Base-by-base conservation (phyloP, 2,888 invertebrate species). In the Pinctada fucata region DNA sequence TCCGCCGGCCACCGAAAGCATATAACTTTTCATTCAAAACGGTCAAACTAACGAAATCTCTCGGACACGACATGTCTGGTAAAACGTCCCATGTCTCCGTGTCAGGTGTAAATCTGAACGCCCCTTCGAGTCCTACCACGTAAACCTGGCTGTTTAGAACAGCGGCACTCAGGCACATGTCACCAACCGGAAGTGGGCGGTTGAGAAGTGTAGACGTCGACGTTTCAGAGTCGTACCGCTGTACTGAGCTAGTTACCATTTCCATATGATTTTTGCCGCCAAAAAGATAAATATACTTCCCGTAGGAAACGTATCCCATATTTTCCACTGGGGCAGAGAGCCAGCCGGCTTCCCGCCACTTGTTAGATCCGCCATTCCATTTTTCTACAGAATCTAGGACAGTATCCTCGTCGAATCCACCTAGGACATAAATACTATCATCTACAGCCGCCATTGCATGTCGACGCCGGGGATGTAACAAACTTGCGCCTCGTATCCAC, bases 261-360 rank as follows among this genome's bases (percentile, higher is more conserved):
- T 90, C 90, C 51, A 89, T 89, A 79, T 88, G 87, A 80, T 89
- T 90, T 79, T 90, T 90, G 4, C 90, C 90, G 3, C 90, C 90
- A 83, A 90, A 89, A 48, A 90, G 80, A 79, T 87, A 90, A 64
- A 90, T 88, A 74, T 84, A 83, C 71, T 87, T 88, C 2, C 86
- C 88, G 78, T 83, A 87, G 1, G 89, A 85, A 4, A 88, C 87
- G 82, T 85, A 90, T 2, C 90, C 90, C 90, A 90, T 90, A 78
- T 90, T 90, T 80, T 90, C 90, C n/a, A 90, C 89, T 6, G 89
- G 87, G 31, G 85, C 85, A 66, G 83, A 82, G n/a, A 90, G 83
- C 63, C 75, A 79, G 6, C 88, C 88, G 31, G 84, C 86, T 6
- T 87, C 85, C 63, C 85, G 85, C 90, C 90, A 90, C 50, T 85